Evolutionary conservation across 35 echinoderm and acorn worm genomes (phyloP).

Genomic region (Lytechinus pictus): DNA sequence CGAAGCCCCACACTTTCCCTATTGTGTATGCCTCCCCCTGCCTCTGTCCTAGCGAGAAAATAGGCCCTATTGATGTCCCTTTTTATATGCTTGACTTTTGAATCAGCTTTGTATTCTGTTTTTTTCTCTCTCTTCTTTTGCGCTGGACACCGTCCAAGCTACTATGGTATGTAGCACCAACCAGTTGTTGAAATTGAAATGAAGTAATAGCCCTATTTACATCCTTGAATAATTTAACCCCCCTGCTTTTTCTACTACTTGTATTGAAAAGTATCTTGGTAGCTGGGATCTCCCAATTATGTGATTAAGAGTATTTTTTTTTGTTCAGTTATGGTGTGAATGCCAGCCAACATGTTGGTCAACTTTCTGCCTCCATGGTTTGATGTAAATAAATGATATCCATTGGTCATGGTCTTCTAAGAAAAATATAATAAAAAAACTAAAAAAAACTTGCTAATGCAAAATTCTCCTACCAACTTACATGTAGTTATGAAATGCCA

Average conservation of each 20-base stretch:
- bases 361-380: too few species aligned
- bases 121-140: neutral
- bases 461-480: too few species aligned
- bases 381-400: too few species aligned
- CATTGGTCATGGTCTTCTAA: too few species aligned
- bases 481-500: too few species aligned
- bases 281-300: neutral
- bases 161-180: neutral
- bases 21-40: neutral
- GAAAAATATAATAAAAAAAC: too few species aligned
- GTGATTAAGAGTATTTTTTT: too few species aligned
- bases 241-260: neutral
- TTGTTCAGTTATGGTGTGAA: too few species aligned
- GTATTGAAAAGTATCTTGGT: too few species aligned
- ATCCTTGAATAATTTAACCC: neutral
- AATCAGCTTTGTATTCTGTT: conserved; percentile 13
- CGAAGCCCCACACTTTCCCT: conserved; percentile 7
- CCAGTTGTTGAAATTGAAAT: neutral
- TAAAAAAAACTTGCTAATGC: too few species aligned
- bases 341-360: too few species aligned
- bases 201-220: neutral
- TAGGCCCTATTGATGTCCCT: neutral
- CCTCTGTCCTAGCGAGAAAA: neutral
- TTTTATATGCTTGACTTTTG: conserved; percentile 12
- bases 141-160: neutral